phyloP scores from a whole-genome alignment of 2,797 vertebrate species.

The Sebastes matsubarae region DNA sequence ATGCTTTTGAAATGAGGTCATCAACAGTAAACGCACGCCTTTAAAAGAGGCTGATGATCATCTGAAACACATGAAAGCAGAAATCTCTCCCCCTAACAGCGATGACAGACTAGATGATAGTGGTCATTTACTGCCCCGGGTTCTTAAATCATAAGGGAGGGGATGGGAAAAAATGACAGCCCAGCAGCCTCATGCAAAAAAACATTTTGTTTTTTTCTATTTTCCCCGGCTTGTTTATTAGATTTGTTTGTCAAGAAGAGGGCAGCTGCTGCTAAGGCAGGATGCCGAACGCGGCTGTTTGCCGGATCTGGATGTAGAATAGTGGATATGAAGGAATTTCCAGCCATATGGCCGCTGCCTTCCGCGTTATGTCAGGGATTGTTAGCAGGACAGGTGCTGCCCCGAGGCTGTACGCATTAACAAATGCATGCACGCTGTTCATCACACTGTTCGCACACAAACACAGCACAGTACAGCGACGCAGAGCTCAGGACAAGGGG shows the following conservation, averaged over 20 bases:
- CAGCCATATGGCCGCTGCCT: slow-evolving; percentile 57
- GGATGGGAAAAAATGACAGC: slow-evolving; percentile 48
- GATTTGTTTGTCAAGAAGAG: slow-evolving; percentile 54
- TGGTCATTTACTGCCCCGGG: slow-evolving; percentile 56
- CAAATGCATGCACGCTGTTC: slow-evolving; percentile 52
- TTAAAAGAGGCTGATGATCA: slow-evolving; percentile 45
- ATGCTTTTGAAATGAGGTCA: slow-evolving; percentile 69
- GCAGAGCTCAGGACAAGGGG: slow-evolving; percentile 14
- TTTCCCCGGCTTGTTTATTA: slow-evolving; percentile 62
- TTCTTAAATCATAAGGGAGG: slow-evolving; percentile 59
- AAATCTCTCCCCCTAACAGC: slow-evolving; percentile 46
- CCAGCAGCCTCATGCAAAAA: slow-evolving; percentile 36
- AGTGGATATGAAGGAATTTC: slow-evolving; percentile 53
- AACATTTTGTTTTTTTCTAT: slow-evolving; percentile 23
- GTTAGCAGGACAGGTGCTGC: slow-evolving; percentile 71
- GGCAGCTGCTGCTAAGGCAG: slow-evolving; percentile 48
- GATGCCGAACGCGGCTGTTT: slow-evolving; percentile 9
- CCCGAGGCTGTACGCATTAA: slow-evolving; percentile 52
- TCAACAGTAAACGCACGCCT: slow-evolving; percentile 53
- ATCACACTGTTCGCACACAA: slow-evolving; percentile 30
- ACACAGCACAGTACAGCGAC: slow-evolving; percentile 13
- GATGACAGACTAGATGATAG: slow-evolving; percentile 57
- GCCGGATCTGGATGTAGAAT: slow-evolving; percentile 30
- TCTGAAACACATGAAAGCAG: slow-evolving; percentile 45
- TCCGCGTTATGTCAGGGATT: slow-evolving; percentile 43